phyloP scores from a whole-genome alignment of 2,113 vertebrate species.

The Leptobrachium leishanense region DNA sequence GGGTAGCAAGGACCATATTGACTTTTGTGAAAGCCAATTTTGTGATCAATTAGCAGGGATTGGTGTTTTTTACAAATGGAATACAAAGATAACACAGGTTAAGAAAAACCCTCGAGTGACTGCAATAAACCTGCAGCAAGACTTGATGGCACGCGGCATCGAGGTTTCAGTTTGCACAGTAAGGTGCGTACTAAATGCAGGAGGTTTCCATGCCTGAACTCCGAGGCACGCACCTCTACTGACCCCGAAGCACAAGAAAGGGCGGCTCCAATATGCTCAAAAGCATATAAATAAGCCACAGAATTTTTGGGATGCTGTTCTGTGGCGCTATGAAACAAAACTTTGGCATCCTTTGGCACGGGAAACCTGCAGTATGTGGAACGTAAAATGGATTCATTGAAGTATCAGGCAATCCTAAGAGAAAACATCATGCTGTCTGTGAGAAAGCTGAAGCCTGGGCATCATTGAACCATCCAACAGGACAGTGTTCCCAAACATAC shows the following conservation, averaged over 20 bases:
- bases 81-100: background rate
- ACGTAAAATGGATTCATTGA: conserved; percentile 1
- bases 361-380: background rate
- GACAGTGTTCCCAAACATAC: conserved; percentile 1
- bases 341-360: background rate
- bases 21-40: too few species aligned
- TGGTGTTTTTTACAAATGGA: too few species aligned
- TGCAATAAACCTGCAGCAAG: background rate
- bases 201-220: background rate
- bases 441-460: conserved; percentile 3
- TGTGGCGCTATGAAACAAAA: background rate
- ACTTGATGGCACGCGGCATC: background rate
- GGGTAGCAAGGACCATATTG: too few species aligned
- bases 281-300: conserved; percentile 5
- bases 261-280: background rate
- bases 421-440: background rate
- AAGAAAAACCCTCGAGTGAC: background rate
- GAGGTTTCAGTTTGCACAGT: background rate
- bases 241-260: background rate
- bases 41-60: too few species aligned
- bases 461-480: background rate
- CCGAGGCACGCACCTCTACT: background rate
- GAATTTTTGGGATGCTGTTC: background rate
- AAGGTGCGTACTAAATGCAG: background rate
- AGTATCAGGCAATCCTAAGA: background rate